Evolutionary conservation across 2,888 invertebrate species (phyloP), one percentile per base, ranked within the genome.

Genomic region (Cephus pygmeus): DNA sequence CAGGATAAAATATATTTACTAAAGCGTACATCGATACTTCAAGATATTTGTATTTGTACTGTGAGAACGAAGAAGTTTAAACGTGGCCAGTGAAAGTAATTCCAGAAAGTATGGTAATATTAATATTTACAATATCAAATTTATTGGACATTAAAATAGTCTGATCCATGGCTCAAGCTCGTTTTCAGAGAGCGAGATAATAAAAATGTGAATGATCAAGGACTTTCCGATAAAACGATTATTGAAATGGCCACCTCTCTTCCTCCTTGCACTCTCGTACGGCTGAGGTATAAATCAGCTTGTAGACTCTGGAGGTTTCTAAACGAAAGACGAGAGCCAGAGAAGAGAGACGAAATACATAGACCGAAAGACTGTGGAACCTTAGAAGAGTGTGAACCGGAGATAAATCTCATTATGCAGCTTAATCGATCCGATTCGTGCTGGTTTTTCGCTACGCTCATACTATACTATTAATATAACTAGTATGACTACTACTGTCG

Each of bases 301-400:
- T 56, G 56, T 9, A 23, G 56, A 56, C 23, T 56, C 56, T 9
- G 9, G 56, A 56, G 56, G 23, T 35, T 33, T 35, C 31, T 12
- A 35, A 76, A 73, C 11, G 30, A 68, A 73, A 69, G 69, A 76
- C 69, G 40, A 76, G 69, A n/a, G 23, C 23, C 23, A 68, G 68
- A 33, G 12, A 11, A 34, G 75, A 40, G 56, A 30, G 71, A 74
- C 12, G 75, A 80, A 73, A 76, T 76, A 74, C 56, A 79, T 77
- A 34, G 35, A 34, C 34, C 30, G 34, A n/a, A 56, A 23, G 69
- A 31, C 30, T 33, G 4, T 12, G 30, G n/a, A 69, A 11, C 31
- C 31, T 34, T 31, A 30, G 56, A 56, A 56, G 56, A 71, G 30
- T 15, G 30, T 34, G 34, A 56, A 56, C 23, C 56, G 23, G 71